A percentile compares a stretch with the other conserved stretches of the same genome.
phyloP scores from a whole-genome alignment of 1,140 invertebrate species.

The Hyposmocoma kahamanoa region DNA sequence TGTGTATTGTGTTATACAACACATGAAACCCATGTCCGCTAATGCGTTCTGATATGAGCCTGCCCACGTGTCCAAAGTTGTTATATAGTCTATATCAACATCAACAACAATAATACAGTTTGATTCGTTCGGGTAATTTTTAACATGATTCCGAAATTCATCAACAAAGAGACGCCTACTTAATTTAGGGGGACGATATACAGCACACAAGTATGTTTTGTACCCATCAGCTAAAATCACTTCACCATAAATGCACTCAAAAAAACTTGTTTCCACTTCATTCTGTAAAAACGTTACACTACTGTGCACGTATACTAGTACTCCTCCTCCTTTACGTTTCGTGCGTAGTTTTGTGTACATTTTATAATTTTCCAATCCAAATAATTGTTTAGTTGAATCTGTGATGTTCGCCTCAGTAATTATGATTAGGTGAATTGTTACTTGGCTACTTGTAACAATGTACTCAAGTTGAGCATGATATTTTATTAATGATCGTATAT shows the following conservation, averaged over 20 bases:
- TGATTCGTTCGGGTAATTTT: background rate
- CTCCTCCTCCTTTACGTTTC: constrained; percentile 5
- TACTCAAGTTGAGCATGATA: background rate
- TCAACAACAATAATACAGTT: background rate
- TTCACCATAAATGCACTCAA: too few relatives aligned
- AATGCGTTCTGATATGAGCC: background rate
- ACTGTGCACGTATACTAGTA: constrained; percentile 13
- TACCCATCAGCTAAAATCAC: too few relatives aligned
- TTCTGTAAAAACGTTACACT: background rate
- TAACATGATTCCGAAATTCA: background rate
- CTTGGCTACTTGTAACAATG: background rate
- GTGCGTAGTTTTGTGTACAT: constrained; percentile 5
- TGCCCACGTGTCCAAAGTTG: too few relatives aligned
- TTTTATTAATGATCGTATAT: background rate
- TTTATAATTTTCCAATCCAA: background rate
- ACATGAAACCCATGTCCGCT: background rate
- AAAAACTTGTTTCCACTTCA: background rate
- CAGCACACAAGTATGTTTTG: background rate
- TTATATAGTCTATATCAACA: constrained; percentile 5
- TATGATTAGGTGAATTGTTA: background rate
- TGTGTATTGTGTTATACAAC: constrained; percentile 1
- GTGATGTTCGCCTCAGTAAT: background rate
- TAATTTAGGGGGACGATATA: constrained; percentile 6
- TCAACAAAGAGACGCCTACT: background rate
- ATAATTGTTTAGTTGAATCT: background rate